These are phyloP conservation scores for Microchrysa polita DNA, from an alignment of 2,888 invertebrate genomes.

Conservation along the genomic window DNA sequence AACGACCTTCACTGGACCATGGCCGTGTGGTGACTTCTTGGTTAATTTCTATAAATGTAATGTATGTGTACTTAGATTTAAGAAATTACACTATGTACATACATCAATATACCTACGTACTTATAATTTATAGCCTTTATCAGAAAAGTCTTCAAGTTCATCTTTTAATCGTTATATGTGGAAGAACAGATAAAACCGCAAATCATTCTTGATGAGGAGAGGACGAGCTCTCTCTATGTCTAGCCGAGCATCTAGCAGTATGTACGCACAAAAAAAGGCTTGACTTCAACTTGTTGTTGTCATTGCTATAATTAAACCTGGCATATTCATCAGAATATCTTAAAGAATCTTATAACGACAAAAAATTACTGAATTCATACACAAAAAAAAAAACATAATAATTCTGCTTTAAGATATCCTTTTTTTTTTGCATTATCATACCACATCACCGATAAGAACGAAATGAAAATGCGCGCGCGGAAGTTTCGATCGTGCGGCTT, in stretches of 20 bases:
- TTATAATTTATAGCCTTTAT: neutral
- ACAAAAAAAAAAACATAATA: no score
- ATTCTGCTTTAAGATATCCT: no score
- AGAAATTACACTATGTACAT: no score
- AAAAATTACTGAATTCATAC: neutral
- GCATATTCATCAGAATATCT: slow-evolving; percentile 20
- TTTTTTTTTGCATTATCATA: neutral
- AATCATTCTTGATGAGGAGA: no score
- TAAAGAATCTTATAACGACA: neutral
- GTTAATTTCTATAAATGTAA: no score
- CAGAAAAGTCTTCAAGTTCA: neutral
- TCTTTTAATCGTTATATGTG: no score
- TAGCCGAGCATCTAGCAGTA: neutral
- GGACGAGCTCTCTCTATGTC: no score
- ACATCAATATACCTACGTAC: no score
- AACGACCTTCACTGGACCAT: slow-evolving; percentile 12
- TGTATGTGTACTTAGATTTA: no score
- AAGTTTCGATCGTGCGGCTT: slow-evolving; percentile 15
- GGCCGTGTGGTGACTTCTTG: neutral
- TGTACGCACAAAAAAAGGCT: neutral
- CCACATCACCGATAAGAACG: neutral
- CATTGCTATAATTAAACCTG: slow-evolving; percentile 23
- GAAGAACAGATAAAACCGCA: no score
- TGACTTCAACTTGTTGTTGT: slow-evolving; percentile 10
- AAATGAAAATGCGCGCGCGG: slow-evolving; percentile 21